phyloP scores from a whole-genome alignment of 1,140 invertebrate species.

The Neuroterus valhalla region DNA sequence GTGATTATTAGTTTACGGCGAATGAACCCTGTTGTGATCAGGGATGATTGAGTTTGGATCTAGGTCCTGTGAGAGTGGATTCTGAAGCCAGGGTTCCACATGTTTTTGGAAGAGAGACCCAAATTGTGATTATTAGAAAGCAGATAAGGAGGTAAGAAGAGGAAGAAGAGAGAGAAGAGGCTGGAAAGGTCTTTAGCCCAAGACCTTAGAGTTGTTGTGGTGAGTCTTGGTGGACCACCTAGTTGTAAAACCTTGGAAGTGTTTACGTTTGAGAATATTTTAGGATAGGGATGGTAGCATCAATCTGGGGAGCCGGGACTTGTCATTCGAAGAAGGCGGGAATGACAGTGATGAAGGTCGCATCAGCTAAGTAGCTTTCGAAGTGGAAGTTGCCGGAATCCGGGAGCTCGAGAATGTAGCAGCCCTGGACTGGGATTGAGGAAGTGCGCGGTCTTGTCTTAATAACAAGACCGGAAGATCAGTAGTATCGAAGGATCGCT shows the following conservation, averaged over 20 bases:
- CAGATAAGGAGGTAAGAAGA: not conserved
- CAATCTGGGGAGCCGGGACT: not conserved
- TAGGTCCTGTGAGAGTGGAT: not conserved
- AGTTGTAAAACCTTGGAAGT: not conserved
- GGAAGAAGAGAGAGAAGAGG: conserved; percentile 7
- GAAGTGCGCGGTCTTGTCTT: not conserved
- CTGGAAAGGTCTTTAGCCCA: conserved; percentile 6
- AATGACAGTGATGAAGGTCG: conserved; percentile 1
- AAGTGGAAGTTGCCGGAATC: not conserved
- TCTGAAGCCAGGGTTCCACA: not conserved
- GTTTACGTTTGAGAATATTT: too few species aligned
- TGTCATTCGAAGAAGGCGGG: conserved; percentile 12
- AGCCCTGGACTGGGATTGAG: not conserved
- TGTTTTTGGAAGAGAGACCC: not conserved
- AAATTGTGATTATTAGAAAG: not conserved
- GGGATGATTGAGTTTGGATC: conserved; percentile 1
- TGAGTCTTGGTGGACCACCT: too few species aligned
- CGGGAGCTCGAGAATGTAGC: conserved; percentile 7
- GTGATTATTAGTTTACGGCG: too few species aligned
- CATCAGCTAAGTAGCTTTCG: not conserved
- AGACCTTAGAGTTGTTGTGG: too few species aligned
- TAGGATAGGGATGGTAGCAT: too few species aligned
- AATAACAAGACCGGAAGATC: not conserved
- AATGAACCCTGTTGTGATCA: conserved; percentile 2
- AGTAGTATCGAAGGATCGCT: conserved; percentile 33